Evolutionary conservation across 2,888 invertebrate genomes (phyloP), one percentile per base, ranked within the genome.

Genomic region (Lycophotia porphyrea): DNA sequence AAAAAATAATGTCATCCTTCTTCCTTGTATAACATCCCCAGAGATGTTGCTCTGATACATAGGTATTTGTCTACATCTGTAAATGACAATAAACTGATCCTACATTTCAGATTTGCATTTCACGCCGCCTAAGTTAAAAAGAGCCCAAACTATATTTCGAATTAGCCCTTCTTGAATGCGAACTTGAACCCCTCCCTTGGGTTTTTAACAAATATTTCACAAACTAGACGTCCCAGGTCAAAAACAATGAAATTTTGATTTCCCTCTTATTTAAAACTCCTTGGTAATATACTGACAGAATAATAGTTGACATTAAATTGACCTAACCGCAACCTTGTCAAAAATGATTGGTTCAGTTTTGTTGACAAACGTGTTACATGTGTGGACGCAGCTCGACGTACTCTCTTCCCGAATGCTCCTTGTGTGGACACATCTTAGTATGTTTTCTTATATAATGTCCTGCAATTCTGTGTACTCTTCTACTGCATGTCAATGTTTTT

Each of bases 401-500:
- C 18, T 4, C 34, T 55, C 21, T 55, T n/a, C 21, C 71, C 9
- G 9, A 18, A 31, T 31, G 74, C 2, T 75, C 5, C 21, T 0
- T 42, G 27, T 24, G 31, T 47, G 31, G 31, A 36, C 24, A 75
- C 42, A 61, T 8, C 24, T 42, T 75, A 74, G 34, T 55, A 61
- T 58, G 44, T 77, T 49, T 60, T 61, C 34, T 52, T 18, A 60
- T 70, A 34, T 21, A 68, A 15, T 63, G 36, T 68, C 21, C 52
- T 74, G 63, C 55, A 61, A 61, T 80, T 61, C 24, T 71, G 24
- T 61, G 31, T 71, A 49, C 18, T n/a, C n/a, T n/a, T n/a, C n/a
- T 7, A 60, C 71, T 68, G 68, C 63, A 61, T 68, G 39, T 67
- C 60, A 64, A 60, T 74, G 58, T 63, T 71, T 71, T 71, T 36